phyloP scores from a whole-genome alignment of 2,797 vertebrate genomes.

The Falco naumanni region DNA sequence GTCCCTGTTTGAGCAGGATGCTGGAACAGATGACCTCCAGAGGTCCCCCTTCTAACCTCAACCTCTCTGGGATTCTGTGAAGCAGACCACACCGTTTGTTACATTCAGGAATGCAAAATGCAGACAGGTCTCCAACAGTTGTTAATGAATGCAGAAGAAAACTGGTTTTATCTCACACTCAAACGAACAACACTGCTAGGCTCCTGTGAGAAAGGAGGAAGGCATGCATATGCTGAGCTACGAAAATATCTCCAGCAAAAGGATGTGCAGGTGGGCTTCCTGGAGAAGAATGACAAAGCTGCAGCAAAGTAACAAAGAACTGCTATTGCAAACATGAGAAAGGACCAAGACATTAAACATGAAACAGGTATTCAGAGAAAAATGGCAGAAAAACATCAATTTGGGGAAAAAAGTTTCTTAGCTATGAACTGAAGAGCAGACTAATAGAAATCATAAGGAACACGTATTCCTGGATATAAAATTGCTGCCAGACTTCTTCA shows the following conservation, averaged over 20 bases:
- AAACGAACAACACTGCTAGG: not conserved
- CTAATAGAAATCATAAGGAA: not conserved
- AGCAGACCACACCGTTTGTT: accelerated
- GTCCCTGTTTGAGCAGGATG: not conserved
- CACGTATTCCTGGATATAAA: not conserved
- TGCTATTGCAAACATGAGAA: not conserved
- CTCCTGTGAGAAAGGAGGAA: not conserved
- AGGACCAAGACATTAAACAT: not conserved
- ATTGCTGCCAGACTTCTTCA: not conserved
- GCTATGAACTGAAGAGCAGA: not conserved
- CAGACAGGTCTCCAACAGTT: not conserved
- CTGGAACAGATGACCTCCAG: not conserved
- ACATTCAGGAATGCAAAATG: not conserved
- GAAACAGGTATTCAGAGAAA: not conserved
- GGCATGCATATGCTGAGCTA: not conserved
- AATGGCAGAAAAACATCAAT: not conserved
- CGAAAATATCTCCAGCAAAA: accelerated
- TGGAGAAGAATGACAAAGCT: not conserved
- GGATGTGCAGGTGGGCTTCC: not conserved
- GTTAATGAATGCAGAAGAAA: not conserved
- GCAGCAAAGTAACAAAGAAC: not conserved
- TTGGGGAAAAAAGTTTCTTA: not conserved
- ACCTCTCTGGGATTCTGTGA: too few relatives aligned
- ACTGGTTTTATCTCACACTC: not conserved
- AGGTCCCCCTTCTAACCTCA: not conserved